These are phyloP conservation scores for Patella pellucida DNA, from an alignment of 2,888 invertebrate genomes.

Conservation along the genomic window DNA sequence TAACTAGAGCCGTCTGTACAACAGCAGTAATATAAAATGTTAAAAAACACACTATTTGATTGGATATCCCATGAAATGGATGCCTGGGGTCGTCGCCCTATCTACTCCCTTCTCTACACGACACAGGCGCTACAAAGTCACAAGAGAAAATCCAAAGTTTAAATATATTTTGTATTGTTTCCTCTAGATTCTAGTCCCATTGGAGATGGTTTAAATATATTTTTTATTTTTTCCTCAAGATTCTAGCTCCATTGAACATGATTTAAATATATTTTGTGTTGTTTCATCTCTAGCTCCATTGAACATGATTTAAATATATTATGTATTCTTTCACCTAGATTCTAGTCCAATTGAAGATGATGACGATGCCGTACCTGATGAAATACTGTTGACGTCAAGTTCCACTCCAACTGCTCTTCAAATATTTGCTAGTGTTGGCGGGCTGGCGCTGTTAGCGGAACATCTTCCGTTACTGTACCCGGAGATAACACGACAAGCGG, in stretches of 20 bases:
- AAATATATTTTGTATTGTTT: too few relatives aligned
- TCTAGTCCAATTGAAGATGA: conserved; percentile 29
- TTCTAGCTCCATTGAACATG: conserved; percentile 24
- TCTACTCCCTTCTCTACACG: too few relatives aligned
- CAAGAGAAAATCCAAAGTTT: too few relatives aligned
- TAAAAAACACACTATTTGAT: too few relatives aligned
- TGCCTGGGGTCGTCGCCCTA: too few relatives aligned
- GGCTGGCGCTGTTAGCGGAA: conserved; percentile 88
- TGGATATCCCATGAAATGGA: too few relatives aligned
- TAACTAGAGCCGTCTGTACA: too few relatives aligned
- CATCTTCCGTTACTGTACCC: conserved; percentile 91
- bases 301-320: conserved; percentile 21
- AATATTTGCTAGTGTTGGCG: conserved; percentile 89
- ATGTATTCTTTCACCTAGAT: not conserved
- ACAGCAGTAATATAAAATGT: too few relatives aligned
- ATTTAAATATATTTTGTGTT: conserved; percentile 6
- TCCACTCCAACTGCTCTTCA: conserved; percentile 78
- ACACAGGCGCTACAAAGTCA: too few relatives aligned
- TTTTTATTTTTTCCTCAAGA: not conserved
- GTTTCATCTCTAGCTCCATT: not conserved
- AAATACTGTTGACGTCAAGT: conserved; percentile 56
- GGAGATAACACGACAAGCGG: conserved; percentile 77
- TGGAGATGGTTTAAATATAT: conserved; percentile 22
- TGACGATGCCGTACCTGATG: conserved; percentile 55
- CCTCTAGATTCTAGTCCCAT: not conserved